Base-by-base conservation (phyloP, 2,888 invertebrate genomes). In the Caenorhabditis sp. region DNA sequence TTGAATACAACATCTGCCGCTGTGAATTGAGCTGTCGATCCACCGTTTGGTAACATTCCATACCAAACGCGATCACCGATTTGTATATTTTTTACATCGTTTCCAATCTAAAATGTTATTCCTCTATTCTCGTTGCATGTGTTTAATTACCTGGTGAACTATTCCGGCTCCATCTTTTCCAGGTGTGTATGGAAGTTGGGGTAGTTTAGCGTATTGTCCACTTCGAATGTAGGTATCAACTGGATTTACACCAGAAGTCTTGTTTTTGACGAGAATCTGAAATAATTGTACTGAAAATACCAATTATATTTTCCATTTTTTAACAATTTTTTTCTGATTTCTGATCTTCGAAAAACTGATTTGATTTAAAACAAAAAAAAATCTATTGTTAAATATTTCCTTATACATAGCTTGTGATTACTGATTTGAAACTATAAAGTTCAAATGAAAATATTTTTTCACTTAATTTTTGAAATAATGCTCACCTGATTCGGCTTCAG, bases 141-240 rank as follows among this genome's bases (percentile, higher is more conserved):
- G 12, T 59, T 31, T 36, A 14, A 5, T 12, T 59, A 90, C 87
- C 57, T 87, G 84, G 64, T 89, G 89, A 8, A 91, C 89, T 12
- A 89, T 81, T 2, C 91, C 91, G 36, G 91, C 89, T n/a, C 89
- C 90, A 84, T 91, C 91, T 60, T 85, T 85, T 1, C 91, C 91
- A 4, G 91, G 90, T 14, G 88, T 89, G 77, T 90, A 90, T 0
- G 91, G 91, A 49, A 91, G 85, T 7, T 84, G 66, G 1, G 91
- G 91, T 3, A 88, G 76, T 27, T 54, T 64, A 10, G 81, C 84
- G 76, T 89, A 90, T 0, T 84, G 83, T n/a, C 91, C 91, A 49
- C 88, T 81, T 31, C 91, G 86, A 57, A 91, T 89, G 81, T 91
- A 91, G 0, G 91, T 91, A 71, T 91, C 91, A 2, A 91, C 91